phyloP scores from a whole-genome alignment of 1,140 invertebrate species.

The Heliothis subflexa region DNA sequence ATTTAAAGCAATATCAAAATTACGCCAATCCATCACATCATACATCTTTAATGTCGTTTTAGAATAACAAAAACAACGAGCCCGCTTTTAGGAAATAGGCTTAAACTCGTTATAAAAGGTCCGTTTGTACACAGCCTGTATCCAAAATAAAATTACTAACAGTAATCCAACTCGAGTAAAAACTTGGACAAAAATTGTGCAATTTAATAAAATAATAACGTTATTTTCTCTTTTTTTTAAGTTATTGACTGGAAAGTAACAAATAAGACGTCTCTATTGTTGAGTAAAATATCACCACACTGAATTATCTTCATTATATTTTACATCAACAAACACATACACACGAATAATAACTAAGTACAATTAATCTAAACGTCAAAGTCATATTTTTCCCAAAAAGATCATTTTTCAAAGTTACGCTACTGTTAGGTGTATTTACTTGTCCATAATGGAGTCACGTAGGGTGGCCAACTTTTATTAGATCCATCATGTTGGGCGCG shows the following conservation, averaged over 20 bases:
- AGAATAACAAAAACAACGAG: background rate
- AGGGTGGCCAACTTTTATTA: constrained; percentile 40
- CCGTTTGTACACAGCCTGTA: background rate
- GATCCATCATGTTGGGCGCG: constrained; percentile 35
- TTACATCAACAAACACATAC: no score
- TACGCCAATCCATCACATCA: background rate
- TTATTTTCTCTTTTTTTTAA: no score
- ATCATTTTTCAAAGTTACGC: background rate
- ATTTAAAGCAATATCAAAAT: background rate
- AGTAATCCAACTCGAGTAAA: background rate
- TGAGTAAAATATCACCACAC: no score
- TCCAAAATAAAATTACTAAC: background rate
- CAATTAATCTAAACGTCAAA: background rate
- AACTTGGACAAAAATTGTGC: no score
- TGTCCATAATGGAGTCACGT: constrained; percentile 26
- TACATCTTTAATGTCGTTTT: background rate
- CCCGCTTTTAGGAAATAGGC: background rate
- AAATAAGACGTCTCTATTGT: no score
- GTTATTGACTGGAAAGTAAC: no score
- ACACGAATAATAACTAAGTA: background rate
- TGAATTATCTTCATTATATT: no score
- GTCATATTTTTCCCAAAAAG: background rate
- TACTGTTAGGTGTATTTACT: background rate
- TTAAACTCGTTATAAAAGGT: background rate
- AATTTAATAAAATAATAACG: no score